phyloP scores from a whole-genome alignment of 2,797 vertebrate genomes.

The Anas acuta region DNA sequence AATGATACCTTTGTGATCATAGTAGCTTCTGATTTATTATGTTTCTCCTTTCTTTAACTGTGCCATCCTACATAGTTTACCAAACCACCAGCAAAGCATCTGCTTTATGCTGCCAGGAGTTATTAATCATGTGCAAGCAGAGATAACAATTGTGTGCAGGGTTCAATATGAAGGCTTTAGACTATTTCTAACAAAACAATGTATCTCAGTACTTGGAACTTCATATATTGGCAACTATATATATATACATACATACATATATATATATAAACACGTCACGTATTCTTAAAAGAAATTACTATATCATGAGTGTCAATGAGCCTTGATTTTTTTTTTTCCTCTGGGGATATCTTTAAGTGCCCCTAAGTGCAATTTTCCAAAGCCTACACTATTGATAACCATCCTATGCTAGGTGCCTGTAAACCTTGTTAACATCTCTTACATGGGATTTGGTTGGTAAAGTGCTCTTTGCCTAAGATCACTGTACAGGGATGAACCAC shows the following conservation, averaged over 20 bases:
- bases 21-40: neutral
- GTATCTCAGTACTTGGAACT: neutral
- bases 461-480: fast-evolving
- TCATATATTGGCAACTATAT: neutral
- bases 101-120: neutral
- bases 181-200: neutral
- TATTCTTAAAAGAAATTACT: neutral
- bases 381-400: neutral
- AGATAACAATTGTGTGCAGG: neutral
- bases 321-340: neutral
- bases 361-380: neutral
- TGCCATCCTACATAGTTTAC: neutral
- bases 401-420: neutral
- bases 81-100: neutral
- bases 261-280: neutral
- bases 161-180: neutral
- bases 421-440: neutral
- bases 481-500: neutral
- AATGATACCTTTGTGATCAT: neutral
- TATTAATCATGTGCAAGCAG: neutral
- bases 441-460: neutral
- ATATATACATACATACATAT: no score
- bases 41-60: neutral
- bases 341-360: neutral
- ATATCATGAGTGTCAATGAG: neutral